Conservation (phyloP, 2,113 vertebrate species). For the Pyrgilauda ruficollis region DNA sequence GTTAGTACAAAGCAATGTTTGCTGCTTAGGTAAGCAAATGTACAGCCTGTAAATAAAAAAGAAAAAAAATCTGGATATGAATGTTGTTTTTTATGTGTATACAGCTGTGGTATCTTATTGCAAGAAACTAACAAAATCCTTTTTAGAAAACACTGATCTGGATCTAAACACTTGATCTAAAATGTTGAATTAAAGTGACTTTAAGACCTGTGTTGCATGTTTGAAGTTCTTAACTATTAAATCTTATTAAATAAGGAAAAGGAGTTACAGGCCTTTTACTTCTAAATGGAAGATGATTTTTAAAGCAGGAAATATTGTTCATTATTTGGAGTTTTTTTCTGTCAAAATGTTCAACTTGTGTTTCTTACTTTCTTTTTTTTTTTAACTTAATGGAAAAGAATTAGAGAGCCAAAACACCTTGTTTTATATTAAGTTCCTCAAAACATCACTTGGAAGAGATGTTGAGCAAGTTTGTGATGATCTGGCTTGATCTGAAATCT, state of each 20-base stretch:
- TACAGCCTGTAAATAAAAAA: neutral
- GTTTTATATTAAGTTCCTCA: neutral
- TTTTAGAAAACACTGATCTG: neutral
- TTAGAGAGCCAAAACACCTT: neutral
- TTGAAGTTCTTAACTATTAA: neutral
- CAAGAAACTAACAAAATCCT: neutral
- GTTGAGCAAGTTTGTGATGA: neutral
- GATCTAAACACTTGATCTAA: neutral
- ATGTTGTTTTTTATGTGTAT: neutral
- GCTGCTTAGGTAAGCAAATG: neutral
- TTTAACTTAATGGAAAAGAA: neutral
- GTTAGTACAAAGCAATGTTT: neutral
- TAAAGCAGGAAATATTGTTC: neutral
- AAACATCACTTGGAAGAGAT: neutral
- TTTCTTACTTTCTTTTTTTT: neutral
- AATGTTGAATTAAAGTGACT: neutral
- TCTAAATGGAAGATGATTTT: neutral
- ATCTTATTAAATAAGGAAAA: neutral
- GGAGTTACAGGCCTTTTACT: neutral
- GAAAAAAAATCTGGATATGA: fast-evolving
- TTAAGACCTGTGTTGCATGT: neutral
- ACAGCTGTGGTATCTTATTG: neutral
- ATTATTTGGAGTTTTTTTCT: fast-evolving
- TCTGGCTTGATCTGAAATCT: neutral
- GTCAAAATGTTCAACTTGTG: neutral